A percentile compares a stretch with the other conserved stretches of the same genome.
phyloP scores from a whole-genome alignment of 2,113 vertebrate genomes.

The Crotophaga sulcirostris region DNA sequence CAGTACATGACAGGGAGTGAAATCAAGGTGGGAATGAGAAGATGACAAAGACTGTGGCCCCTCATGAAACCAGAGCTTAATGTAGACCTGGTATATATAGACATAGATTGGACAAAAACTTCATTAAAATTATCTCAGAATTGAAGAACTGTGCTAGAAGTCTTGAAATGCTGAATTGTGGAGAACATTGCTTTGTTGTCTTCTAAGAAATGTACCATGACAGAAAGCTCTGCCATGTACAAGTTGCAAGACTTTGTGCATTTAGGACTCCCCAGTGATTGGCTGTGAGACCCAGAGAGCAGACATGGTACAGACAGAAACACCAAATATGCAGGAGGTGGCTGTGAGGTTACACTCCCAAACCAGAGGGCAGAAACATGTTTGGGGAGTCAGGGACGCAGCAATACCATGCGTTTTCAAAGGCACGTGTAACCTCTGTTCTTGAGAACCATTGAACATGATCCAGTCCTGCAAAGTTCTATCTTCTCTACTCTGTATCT shows the following conservation, averaged over 20 bases:
- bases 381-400: neutral
- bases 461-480: neutral
- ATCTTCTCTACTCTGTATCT: neutral
- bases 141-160: neutral
- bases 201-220: neutral
- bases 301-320: neutral
- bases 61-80: neutral
- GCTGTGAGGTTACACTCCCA: neutral
- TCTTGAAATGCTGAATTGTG: neutral
- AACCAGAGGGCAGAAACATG: neutral
- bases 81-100: neutral
- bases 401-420: neutral
- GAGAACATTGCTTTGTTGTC: neutral
- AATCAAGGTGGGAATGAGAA: neutral
- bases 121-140: neutral
- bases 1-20: neutral
- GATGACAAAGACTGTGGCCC: neutral
- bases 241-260: neutral
- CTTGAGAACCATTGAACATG: neutral
- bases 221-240: neutral
- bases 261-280: neutral
- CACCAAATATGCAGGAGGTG: neutral
- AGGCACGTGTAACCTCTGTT: neutral
- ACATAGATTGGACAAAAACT: neutral
- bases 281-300: neutral